Percentiles rank a stretch among this genome's conserved stretches.
Conservation (phyloP, 2,888 invertebrate genomes). For the Gonocerus acuteangulatus region DNA sequence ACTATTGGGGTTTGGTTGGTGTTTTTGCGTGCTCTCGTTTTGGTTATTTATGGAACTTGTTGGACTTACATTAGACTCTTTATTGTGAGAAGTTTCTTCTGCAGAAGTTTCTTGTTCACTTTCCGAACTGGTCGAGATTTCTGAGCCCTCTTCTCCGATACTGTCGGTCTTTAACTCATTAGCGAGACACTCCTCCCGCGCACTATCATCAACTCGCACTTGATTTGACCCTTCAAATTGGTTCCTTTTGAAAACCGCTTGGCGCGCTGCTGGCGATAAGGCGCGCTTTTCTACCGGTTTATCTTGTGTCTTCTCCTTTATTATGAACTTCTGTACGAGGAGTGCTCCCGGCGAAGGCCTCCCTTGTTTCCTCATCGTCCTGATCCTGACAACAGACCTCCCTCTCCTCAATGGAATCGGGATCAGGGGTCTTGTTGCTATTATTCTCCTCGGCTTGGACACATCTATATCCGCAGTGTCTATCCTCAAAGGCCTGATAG, state of each 20-base stretch:
- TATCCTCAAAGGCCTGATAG: conserved; percentile 61
- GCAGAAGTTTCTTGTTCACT: not conserved
- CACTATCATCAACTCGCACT: not conserved
- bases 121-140: not conserved
- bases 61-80: not conserved
- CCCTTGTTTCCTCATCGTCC: conserved; percentile 54
- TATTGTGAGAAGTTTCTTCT: not conserved
- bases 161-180: too few relatives aligned
- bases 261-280: not conserved
- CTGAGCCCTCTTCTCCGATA: not conserved
- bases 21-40: too few relatives aligned
- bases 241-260: conserved; percentile 18
- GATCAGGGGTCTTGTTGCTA: not conserved
- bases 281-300: not conserved
- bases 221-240: not conserved
- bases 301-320: conserved; percentile 49
- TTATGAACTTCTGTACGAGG: conserved; percentile 65
- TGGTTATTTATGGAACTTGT: too few relatives aligned
- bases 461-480: conserved; percentile 83
- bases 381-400: conserved; percentile 64
- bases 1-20: too few relatives aligned
- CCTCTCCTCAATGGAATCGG: conserved; percentile 57
- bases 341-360: conserved; percentile 54
- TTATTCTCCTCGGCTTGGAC: conserved; percentile 30
- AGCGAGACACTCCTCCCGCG: too few relatives aligned